A percentile compares a stretch with the other conserved stretches of the same genome.
These are phyloP conservation scores for Sorex fumeus DNA, from an alignment of 2,113 vertebrate species.

Conservation along the genomic window DNA sequence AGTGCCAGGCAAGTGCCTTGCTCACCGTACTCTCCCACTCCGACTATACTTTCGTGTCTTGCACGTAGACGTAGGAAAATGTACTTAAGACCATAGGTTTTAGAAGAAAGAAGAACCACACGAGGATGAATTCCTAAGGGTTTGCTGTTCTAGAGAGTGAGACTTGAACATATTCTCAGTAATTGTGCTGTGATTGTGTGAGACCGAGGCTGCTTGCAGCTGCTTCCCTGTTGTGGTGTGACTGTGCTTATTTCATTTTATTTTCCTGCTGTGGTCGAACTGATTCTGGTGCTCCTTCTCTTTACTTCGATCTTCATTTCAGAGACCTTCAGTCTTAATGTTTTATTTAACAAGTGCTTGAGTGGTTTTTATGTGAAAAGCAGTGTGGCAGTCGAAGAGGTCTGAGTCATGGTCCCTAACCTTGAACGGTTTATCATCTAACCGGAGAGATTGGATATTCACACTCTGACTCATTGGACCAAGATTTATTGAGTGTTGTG, in stretches of 20 bases:
- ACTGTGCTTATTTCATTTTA: not conserved
- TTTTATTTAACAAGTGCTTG: not conserved
- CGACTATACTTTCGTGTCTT: not conserved
- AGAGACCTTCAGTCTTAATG: not conserved
- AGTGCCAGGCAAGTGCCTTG: too few relatives aligned
- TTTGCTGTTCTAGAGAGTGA: slow-evolving; percentile 19
- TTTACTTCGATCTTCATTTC: not conserved
- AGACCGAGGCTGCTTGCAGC: not conserved
- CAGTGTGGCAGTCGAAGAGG: not conserved
- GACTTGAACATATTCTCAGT: not conserved
- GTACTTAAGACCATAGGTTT: slow-evolving; percentile 37
- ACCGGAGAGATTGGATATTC: not conserved
- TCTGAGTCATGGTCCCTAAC: not conserved
- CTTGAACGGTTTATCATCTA: not conserved
- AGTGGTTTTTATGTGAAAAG: not conserved
- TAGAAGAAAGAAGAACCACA: slow-evolving; percentile 30
- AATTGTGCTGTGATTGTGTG: too few relatives aligned
- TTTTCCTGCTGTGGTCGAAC: not conserved
- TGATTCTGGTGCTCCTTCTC: not conserved
- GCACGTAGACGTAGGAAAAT: slow-evolving; percentile 2
- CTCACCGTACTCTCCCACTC: too few relatives aligned
- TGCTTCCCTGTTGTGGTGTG: not conserved
- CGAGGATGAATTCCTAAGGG: not conserved
- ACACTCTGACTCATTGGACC: not conserved
- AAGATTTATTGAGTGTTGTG: not conserved